Conservation (phyloP, 2,113 vertebrate genomes). For the Bambusicola thoracicus region DNA sequence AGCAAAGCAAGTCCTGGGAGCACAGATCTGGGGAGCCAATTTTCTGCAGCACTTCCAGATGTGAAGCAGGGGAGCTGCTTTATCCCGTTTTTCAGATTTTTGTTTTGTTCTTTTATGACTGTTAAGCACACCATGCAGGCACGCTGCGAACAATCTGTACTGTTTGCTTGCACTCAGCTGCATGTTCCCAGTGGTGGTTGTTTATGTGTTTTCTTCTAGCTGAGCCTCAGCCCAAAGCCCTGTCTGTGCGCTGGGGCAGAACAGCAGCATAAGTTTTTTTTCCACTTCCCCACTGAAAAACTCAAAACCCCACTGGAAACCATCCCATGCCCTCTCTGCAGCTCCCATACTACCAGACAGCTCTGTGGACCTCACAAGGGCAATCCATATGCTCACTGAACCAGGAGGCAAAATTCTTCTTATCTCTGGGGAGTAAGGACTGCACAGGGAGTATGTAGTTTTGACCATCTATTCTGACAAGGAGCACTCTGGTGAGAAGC, state of each 20-base stretch:
- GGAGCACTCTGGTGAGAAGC: not conserved
- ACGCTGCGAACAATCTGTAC: not conserved
- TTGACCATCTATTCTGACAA: not conserved
- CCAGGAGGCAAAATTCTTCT: not conserved
- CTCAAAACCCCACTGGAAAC: not conserved
- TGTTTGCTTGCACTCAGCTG: not conserved
- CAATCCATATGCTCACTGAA: not conserved
- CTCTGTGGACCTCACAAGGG: not conserved
- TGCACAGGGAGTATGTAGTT: not conserved
- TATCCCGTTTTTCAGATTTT: not conserved
- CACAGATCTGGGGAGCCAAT: not conserved
- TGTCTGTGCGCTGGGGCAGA: not conserved
- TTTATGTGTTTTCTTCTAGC: not conserved
- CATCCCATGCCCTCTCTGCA: not conserved
- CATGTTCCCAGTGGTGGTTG: not conserved
- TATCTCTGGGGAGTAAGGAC: not conserved
- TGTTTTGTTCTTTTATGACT: not conserved
- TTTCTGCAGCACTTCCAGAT: slow-evolving; percentile 44
- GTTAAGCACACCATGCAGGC: not conserved
- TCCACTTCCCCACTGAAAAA: not conserved
- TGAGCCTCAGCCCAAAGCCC: not conserved
- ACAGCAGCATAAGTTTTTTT: not conserved
- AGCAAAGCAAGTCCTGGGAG: not conserved
- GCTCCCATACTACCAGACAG: not conserved
- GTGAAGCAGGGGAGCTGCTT: not conserved